Evolutionary conservation across 2,797 vertebrate genomes (phyloP).

Genomic region (Pangasius mekongensis): DNA sequence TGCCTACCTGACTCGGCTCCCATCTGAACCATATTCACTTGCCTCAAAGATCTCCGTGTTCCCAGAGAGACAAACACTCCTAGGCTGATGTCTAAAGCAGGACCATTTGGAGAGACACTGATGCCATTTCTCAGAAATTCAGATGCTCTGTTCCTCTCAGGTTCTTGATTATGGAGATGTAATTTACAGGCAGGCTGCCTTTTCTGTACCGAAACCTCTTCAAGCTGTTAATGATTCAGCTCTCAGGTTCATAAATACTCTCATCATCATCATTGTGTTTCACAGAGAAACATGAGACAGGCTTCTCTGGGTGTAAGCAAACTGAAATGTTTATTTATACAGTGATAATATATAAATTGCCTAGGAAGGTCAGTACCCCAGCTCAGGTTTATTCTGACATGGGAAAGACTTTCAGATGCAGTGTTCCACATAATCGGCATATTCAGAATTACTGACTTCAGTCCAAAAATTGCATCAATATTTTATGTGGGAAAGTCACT

Average conservation of each 20-base stretch:
- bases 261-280: background rate
- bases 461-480: background rate
- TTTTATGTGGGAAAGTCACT: too few species aligned
- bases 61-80: background rate
- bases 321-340: background rate
- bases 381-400: background rate
- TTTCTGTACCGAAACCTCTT: background rate
- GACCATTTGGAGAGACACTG: background rate
- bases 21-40: background rate
- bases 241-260: background rate
- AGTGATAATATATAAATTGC: background rate
- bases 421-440: background rate
- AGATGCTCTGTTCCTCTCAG: background rate
- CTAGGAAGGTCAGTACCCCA: background rate
- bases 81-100: background rate
- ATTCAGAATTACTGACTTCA: background rate
- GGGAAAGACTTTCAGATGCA: background rate
- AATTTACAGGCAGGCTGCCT: background rate
- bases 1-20: background rate
- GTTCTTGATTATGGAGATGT: constrained; percentile 7
- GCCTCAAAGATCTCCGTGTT: background rate
- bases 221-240: constrained; percentile 3
- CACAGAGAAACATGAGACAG: background rate
- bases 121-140: background rate
- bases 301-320: background rate